Conservation (phyloP, 2,797 vertebrate species). For the Sebastes goodei region DNA sequence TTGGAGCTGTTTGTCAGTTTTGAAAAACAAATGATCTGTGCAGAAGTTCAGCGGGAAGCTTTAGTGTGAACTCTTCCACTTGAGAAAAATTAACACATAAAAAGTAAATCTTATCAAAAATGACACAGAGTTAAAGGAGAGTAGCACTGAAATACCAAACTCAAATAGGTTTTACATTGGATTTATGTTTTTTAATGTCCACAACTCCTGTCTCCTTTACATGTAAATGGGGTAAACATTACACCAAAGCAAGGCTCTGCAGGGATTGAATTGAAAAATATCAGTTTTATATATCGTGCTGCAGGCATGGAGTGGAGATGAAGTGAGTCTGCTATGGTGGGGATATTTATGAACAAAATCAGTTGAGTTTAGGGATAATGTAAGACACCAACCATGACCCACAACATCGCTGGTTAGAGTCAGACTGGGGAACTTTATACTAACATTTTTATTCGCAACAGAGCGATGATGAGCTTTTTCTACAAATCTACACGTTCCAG, state of each 20-base stretch:
- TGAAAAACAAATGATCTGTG: constrained; percentile 37
- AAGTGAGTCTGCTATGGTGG: not conserved
- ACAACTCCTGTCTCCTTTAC: not conserved
- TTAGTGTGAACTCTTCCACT: not conserved
- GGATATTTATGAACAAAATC: not conserved
- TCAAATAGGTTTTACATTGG: not conserved
- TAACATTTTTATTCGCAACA: not conserved
- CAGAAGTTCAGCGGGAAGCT: constrained; percentile 8
- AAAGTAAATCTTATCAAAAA: not conserved
- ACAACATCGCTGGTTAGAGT: not conserved
- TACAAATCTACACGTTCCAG: not conserved
- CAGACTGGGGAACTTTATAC: not conserved
- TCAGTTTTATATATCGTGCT: not conserved
- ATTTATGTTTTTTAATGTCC: not conserved
- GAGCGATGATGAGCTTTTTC: not conserved
- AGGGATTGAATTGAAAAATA: not conserved
- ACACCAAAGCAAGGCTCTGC: not conserved
- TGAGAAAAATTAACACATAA: not conserved
- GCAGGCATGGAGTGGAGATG: not conserved
- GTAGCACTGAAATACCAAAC: not conserved
- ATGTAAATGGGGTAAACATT: not conserved
- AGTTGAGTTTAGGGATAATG: not conserved
- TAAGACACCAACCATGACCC: not conserved
- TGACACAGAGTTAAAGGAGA: not conserved
- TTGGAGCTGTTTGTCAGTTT: constrained; percentile 45